phyloP scores from a whole-genome alignment of 1,140 invertebrate genomes.

The Pseudomyrmex pallidus region DNA sequence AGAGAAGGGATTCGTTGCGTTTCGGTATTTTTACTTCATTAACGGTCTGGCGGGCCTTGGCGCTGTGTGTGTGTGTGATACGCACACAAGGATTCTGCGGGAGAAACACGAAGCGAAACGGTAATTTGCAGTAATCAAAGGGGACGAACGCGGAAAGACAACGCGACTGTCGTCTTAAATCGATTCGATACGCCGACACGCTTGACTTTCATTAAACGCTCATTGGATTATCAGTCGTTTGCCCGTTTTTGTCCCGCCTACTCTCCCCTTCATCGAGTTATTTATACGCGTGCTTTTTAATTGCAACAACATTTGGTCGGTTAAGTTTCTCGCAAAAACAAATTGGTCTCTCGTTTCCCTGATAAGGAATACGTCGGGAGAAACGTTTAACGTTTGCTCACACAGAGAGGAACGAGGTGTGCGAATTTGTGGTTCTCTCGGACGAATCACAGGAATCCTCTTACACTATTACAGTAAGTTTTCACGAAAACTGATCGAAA shows the following conservation, averaged over 20 bases:
- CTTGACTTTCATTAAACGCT: constrained; percentile 27
- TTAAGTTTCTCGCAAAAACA: not conserved
- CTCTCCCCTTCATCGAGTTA: constrained; percentile 8
- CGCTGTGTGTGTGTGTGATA: too few species aligned
- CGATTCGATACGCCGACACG: constrained; percentile 20
- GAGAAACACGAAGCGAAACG: constrained; percentile 40
- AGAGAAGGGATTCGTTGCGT: constrained; percentile 8
- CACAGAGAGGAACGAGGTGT: too few species aligned
- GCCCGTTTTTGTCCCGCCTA: not conserved
- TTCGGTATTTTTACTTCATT: constrained; percentile 50
- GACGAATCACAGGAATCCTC: too few species aligned
- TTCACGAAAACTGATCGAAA: too few species aligned
- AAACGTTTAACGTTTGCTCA: too few species aligned
- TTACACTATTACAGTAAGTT: too few species aligned
- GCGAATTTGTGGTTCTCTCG: too few species aligned
- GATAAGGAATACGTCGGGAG: too few species aligned
- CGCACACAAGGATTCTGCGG: not conserved
- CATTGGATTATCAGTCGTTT: constrained; percentile 45
- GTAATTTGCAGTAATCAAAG: constrained; percentile 41
- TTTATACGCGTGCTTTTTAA: constrained; percentile 20
- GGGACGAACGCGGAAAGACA: constrained; percentile 5
- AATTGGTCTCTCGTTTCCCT: too few species aligned
- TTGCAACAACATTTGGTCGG: constrained; percentile 3
- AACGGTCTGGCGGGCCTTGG: not conserved
- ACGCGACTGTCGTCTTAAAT: constrained; percentile 11